phyloP scores from a whole-genome alignment of 2,113 vertebrate genomes.

The Anguilla japonica region DNA sequence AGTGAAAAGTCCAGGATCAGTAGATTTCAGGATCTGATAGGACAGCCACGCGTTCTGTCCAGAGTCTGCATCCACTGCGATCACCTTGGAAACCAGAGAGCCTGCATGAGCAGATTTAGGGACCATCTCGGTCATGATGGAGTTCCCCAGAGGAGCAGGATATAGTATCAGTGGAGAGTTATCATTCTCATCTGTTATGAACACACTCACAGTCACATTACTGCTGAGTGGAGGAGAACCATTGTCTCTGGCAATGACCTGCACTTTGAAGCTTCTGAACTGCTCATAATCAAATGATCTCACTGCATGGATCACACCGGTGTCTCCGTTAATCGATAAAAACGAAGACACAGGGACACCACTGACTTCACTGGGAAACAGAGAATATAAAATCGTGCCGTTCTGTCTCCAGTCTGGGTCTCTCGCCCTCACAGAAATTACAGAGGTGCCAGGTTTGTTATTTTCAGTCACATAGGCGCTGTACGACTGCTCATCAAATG shows the following conservation, averaged over 20 bases:
- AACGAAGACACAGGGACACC: conserved; percentile 16
- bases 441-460: conserved; percentile 56
- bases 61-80: conserved; percentile 49
- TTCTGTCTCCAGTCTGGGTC: conserved; percentile 63
- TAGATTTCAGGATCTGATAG: conserved; percentile 45
- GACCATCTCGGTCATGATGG: conserved; percentile 56
- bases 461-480: conserved; percentile 59
- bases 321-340: conserved; percentile 21
- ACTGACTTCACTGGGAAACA: conserved; percentile 4
- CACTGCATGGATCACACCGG: conserved; percentile 58
- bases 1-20: conserved; percentile 39
- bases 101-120: conserved; percentile 52
- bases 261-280: conserved; percentile 48
- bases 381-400: conserved; percentile 33
- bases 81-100: conserved; percentile 62
- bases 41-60: conserved; percentile 44
- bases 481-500: conserved; percentile 51
- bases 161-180: conserved; percentile 57
- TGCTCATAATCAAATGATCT: conserved; percentile 67
- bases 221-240: conserved; percentile 61
- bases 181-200: conserved; percentile 60
- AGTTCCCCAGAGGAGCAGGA: conserved; percentile 43
- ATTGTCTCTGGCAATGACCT: conserved; percentile 52
- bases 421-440: conserved; percentile 52
- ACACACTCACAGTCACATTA: conserved; percentile 52